Evolutionary conservation across 2,797 vertebrate genomes (phyloP).

Genomic region (Leucoraja ocellata): DNA sequence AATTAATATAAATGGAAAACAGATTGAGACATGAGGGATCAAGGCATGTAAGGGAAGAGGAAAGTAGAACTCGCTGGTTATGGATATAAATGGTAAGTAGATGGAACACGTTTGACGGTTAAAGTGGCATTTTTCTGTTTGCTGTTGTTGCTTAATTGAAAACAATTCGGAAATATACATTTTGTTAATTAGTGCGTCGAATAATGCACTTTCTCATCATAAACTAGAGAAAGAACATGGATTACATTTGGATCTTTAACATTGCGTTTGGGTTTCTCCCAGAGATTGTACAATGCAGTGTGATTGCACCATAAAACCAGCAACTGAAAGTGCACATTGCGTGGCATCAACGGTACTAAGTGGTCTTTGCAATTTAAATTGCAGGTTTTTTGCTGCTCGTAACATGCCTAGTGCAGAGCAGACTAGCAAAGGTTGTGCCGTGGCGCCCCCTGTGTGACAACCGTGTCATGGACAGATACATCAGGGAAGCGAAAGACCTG

Average conservation of each 20-base stretch:
- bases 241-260: not conserved
- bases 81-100: conserved; percentile 33
- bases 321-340: not conserved
- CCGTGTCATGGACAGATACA: conserved; percentile 29
- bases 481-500: conserved; percentile 11
- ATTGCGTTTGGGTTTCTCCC: not conserved
- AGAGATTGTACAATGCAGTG: not conserved
- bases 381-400: conserved; percentile 19
- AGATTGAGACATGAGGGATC: conserved; percentile 10
- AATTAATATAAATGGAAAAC: conserved; percentile 26
- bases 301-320: not conserved
- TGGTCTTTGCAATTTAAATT: conserved; percentile 1
- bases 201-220: not conserved
- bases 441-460: conserved; percentile 30
- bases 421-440: conserved; percentile 20
- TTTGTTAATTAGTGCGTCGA: not conserved
- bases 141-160: not conserved
- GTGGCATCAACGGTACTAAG: conserved; percentile 16
- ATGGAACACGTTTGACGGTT: not conserved
- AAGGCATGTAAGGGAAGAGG: not conserved
- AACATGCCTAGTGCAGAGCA: conserved; percentile 30
- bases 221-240: not conserved
- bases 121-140: not conserved
- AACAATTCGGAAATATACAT: not conserved
- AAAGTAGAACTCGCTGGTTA: conserved; percentile 15